phyloP scores from a whole-genome alignment of 2,797 vertebrate species.

The Anguilla obscura region DNA sequence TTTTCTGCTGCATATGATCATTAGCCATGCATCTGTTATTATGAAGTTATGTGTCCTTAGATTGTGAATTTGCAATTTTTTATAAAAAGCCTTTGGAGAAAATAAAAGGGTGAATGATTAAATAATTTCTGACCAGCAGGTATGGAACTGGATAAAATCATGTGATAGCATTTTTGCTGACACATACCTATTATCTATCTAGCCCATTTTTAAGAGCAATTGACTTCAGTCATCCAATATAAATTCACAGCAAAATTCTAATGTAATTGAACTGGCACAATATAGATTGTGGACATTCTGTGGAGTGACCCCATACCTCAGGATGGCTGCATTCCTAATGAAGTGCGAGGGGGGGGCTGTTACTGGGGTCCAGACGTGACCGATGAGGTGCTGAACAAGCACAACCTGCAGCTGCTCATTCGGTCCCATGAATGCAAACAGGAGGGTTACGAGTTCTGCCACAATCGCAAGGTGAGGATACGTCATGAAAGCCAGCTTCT shows the following conservation, averaged over 20 bases:
- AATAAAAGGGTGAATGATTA: too few species aligned
- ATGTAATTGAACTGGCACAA: neutral
- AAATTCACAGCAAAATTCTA: neutral
- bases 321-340: constrained; percentile 84
- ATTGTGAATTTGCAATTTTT: neutral
- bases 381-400: constrained; percentile 71
- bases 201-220: neutral
- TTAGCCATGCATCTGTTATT: neutral
- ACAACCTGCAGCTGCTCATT: constrained; percentile 85
- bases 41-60: neutral
- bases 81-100: too few species aligned
- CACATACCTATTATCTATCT: neutral
- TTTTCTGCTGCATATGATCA: too few species aligned
- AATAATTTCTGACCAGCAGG: neutral
- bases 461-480: constrained; percentile 75
- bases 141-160: neutral
- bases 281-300: constrained; percentile 82
- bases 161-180: too few species aligned
- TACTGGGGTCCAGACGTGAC: constrained; percentile 94
- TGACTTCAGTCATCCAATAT: neutral
- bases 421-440: constrained; percentile 94
- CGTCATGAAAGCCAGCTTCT: neutral
- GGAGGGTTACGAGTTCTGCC: constrained; percentile 91
- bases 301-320: constrained; percentile 92
- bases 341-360: constrained; percentile 85